These are phyloP conservation scores for Sminthurides aquaticus DNA, from an alignment of 2,888 invertebrate genomes.

Conservation along the genomic window DNA sequence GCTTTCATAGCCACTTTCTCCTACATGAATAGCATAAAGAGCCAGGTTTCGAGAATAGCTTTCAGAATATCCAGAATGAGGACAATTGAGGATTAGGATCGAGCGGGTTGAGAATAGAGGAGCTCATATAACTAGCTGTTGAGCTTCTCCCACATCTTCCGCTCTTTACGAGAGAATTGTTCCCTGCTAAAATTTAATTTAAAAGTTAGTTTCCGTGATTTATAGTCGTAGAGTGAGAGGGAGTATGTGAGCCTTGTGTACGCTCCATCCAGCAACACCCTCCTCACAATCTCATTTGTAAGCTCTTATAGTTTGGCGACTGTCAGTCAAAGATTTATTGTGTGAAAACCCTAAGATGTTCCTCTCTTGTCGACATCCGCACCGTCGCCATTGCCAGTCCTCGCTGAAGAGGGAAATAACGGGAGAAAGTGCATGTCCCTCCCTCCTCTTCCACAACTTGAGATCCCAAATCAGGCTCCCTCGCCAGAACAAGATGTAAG, in stretches of 20 bases:
- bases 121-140: background rate
- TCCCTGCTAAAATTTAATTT: slow-evolving; percentile 22
- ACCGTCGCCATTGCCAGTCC: background rate
- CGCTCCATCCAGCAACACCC: background rate
- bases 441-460: too few relatives aligned
- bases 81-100: background rate
- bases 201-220: slow-evolving; percentile 26
- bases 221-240: slow-evolving; percentile 18
- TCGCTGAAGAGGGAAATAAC: too few relatives aligned
- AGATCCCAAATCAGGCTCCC: too few relatives aligned
- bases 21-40: background rate
- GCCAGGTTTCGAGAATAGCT: background rate
- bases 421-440: too few relatives aligned
- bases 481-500: background rate
- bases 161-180: too few relatives aligned
- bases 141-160: background rate
- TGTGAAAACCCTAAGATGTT: slow-evolving; percentile 13
- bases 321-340: slow-evolving; percentile 21
- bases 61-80: background rate
- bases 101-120: background rate
- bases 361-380: background rate
- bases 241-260: background rate
- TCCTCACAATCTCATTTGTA: slow-evolving; percentile 25
- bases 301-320: slow-evolving; percentile 13
- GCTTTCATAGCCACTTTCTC: background rate